Evolutionary conservation across 2,797 vertebrate genomes (phyloP), one percentile per base, ranked within the genome.

Genomic region (Knipowitschia caucasica): DNA sequence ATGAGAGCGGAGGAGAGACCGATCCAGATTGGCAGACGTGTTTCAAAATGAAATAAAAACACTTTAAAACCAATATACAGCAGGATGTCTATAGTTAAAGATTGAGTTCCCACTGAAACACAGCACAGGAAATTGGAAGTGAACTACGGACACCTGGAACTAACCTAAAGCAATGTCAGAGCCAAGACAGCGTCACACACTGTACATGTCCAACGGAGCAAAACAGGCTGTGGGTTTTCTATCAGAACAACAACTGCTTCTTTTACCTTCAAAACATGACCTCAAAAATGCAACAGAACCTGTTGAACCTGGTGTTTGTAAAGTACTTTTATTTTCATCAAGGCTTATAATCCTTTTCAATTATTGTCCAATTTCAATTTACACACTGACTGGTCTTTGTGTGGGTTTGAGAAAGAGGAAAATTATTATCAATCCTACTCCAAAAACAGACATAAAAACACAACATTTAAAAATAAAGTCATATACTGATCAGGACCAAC

Each of bases 271-370:
- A 26, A 52, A 26, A 18, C 52, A 62, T 43, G 34, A 46, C 58
- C 57, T 70, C 68, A 53, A 65, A 39, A 57, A 34, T 26, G 45
- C 44, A 47, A 39, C 2, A 63, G 64, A 50, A 40, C 40, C 27
- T 30, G 45, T 5, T 21, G 27, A 29, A 5, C 26, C 45, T 30
- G 27, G 8, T 10, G 15, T 27, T n/a, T n/a, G 5, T 12, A 6
- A n/a, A n/a, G n/a, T n/a, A n/a, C n/a, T n/a, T n/a, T n/a, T 10
- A 10, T 46, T 30, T 18, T 17, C 26, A 29, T 7, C 17, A 31
- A 31, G 17, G 21, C 3, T 47, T 18, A 47, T 11, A 21, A 30
- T 20, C 26, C 17, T 3, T 47, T 47, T 47, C n/a, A n/a, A n/a
- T n/a, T 30, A 30, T 14, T 12, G 27, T 47, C 10, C 30, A 47